Conservation (phyloP, 1,140 invertebrate species). For the Melitaea cinxia region DNA sequence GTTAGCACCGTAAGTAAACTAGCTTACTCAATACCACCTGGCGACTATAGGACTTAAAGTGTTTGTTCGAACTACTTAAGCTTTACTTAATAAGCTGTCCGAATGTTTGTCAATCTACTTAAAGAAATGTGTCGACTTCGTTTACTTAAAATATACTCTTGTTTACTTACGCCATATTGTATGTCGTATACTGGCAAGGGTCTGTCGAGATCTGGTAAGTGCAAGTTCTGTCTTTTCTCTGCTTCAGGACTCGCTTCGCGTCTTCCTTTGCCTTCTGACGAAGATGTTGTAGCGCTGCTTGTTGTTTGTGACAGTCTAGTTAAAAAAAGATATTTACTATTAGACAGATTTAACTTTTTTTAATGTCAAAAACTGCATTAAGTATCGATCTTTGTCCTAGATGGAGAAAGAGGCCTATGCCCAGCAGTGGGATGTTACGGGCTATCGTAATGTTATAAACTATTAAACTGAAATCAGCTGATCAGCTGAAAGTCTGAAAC, state of each 20-base stretch:
- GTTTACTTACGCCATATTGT: constrained; percentile 81
- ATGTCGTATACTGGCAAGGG: constrained; percentile 81
- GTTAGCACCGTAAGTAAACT: constrained; percentile 7
- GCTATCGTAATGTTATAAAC: no score
- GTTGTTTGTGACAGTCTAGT: constrained; percentile 82
- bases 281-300: constrained; percentile 79
- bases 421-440: no score
- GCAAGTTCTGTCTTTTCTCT: constrained; percentile 57
- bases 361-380: no score
- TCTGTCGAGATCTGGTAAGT: constrained; percentile 70
- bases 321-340: background rate
- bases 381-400: no score
- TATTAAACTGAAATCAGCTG: no score
- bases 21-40: constrained; percentile 15
- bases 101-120: constrained; percentile 5
- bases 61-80: constrained; percentile 12
- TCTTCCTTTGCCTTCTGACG: constrained; percentile 72
- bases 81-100: background rate
- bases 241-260: constrained; percentile 66
- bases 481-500: background rate
- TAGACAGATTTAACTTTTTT: no score
- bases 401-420: no score
- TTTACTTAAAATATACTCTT: background rate
- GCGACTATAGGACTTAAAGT: constrained; percentile 15
- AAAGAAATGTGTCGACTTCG: background rate